phyloP scores from a whole-genome alignment of 2,888 invertebrate genomes.

The Crocallis elinguaria region DNA sequence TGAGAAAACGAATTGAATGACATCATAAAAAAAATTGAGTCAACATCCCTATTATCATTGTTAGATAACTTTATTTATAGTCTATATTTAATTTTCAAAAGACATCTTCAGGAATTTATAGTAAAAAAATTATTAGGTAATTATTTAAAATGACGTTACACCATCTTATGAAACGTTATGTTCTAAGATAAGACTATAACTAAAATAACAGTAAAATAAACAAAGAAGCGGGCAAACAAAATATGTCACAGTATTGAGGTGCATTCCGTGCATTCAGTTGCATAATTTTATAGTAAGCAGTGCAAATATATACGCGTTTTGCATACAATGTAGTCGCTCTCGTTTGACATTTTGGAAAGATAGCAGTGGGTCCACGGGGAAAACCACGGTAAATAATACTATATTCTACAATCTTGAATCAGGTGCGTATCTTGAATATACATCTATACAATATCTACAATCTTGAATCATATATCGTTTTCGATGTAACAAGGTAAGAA shows the following conservation, averaged over 20 bases:
- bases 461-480: slow-evolving; percentile 17
- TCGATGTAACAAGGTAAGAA: background rate
- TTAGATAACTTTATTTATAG: too few species aligned
- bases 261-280: slow-evolving; percentile 74
- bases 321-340: slow-evolving; percentile 46
- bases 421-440: background rate
- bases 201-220: slow-evolving; percentile 49
- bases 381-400: too few species aligned
- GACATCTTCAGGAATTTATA: background rate
- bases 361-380: too few species aligned
- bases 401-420: slow-evolving; percentile 30
- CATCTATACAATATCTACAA: too few species aligned
- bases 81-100: too few species aligned
- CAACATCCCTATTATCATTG: too few species aligned
- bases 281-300: slow-evolving; percentile 77
- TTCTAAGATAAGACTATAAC: slow-evolving; percentile 12
- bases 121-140: background rate
- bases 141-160: background rate
- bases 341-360: slow-evolving; percentile 22
- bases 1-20: too few species aligned
- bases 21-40: too few species aligned
- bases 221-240: slow-evolving; percentile 75
- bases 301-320: slow-evolving; percentile 72
- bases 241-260: slow-evolving; percentile 60
- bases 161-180: slow-evolving; percentile 14